Base-by-base conservation (phyloP, 1,140 invertebrate genomes). In the Himalopsyche phryganea region DNA sequence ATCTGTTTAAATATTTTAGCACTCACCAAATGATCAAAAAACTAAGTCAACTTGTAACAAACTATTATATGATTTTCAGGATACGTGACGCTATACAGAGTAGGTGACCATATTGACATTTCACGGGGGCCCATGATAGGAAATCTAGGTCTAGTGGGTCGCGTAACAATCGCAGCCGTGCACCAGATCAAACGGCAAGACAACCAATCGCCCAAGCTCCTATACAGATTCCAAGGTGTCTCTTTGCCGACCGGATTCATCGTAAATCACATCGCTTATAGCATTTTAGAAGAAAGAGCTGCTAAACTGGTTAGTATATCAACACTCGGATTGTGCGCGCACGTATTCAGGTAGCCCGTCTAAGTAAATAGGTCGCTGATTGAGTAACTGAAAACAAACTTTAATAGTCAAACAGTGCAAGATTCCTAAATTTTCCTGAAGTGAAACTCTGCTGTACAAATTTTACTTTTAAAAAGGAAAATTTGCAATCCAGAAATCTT, bases 211-310 rank as follows among this genome's bases (percentile, higher is more conserved):
- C 68, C 74, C 0, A 81, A 83, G 2, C 69, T 74, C 11, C 70
- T 95, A n/a, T 90, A 91, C 67, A 80, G 95, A 66, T 87, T 97
- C 66, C 95, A 98, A 77, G 94, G 93, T 0, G 81, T 97, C 0
- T 89, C 92, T 0, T 67, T 97, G 49, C 94, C 95, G 0, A 79
- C 68, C 52, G 87, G 87, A 23, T 80, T 94, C 50, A 67, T 82
- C 13, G 66, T 96, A 1, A 92, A 94, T 75, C 89, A 93, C 69
- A 89, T 90, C 69, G 86, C 90, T 0, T 95, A 85, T 69, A 40
- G 23, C n/a, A 80, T 93, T 45, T 71, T 96, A 18, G 84, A 85
- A 41, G 80, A 90, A 10, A 74, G 91, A 59, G 88, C 90, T 1
- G 83, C 75, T 66, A 87, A 90, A 78, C 68, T 91, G 63, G 85